Base-by-base conservation (phyloP, 2,888 invertebrate species). In the Diarsia mendica region DNA sequence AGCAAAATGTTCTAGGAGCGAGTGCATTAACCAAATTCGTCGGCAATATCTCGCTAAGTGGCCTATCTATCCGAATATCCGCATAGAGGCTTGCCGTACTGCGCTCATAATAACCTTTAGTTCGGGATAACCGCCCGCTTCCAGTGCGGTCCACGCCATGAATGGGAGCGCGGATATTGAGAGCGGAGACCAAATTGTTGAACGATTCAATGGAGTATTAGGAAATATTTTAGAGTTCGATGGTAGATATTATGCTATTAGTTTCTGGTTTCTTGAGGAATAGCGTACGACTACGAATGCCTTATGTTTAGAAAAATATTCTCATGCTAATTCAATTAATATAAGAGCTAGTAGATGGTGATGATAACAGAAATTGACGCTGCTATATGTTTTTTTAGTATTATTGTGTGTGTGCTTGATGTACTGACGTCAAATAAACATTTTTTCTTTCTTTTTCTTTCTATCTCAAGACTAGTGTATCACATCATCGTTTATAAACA, bases 51-150 rank as follows among this genome's bases (percentile, higher is more conserved):
- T 79, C 84, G 84, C 86, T 89, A 89, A 90, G 90, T 90, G 89
- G 83, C 87, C 88, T 90, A 89, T 89, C 87, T 88, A 83, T 85
- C 84, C 85, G 86, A 88, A 88, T 88, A 89, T 88, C 86, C 86
- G 86, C 86, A 84, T 82, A 84, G 86, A 83, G 76, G 79, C 77
- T 80, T 79, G 79, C 73, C 72, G 72, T 78, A 68, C 82, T 73
- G 72, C 79, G 78, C 83, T 84, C 80, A 86, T 89, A 87, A 88
- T 88, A 88, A 86, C 86, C 84, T 82, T 86, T 85, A 88, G 85
- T 73, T 73, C 65, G 75, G 86, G 68, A 84, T 79, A 87, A 80
- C 77, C 76, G 51, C 74, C 44, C 61, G 78, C 68, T 85, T 74
- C 68, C 51, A 77, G 61, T 85, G 72, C 77, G 65, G 74, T 68